Conservation (phyloP, 2,888 invertebrate species). For the Epicampocera succincta region DNA sequence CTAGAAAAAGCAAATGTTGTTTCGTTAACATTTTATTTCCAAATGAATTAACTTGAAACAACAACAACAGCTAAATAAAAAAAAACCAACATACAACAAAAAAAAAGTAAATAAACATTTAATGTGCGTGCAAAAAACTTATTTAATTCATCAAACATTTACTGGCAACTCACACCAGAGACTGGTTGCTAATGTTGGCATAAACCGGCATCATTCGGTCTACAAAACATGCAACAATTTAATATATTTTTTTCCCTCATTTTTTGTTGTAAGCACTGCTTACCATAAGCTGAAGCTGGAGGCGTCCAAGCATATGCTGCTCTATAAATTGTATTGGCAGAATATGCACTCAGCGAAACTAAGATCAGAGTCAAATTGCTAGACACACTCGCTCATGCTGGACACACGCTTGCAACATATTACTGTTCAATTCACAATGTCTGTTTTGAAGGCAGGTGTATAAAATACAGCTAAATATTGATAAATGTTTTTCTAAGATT, state of each 20-base stretch:
- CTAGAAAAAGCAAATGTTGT: not conserved
- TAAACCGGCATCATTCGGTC: slow-evolving; percentile 23
- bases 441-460: too few relatives aligned
- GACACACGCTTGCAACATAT: too few relatives aligned
- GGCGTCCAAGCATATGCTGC: slow-evolving; percentile 41
- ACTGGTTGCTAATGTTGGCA: slow-evolving; percentile 18
- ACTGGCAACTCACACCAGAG: slow-evolving; percentile 1
- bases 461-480: too few relatives aligned
- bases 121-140: slow-evolving; percentile 38
- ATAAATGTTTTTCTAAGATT: too few relatives aligned
- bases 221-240: slow-evolving; percentile 61
- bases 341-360: slow-evolving; percentile 1
- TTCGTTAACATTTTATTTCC: slow-evolving; percentile 22
- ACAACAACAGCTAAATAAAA: not conserved
- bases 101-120: slow-evolving; percentile 25
- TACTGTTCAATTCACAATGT: too few relatives aligned
- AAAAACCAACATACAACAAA: not conserved
- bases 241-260: slow-evolving; percentile 28
- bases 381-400: too few relatives aligned
- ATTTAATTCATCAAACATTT: slow-evolving; percentile 17
- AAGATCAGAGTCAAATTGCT: too few relatives aligned
- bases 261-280: not conserved
- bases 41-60: slow-evolving; percentile 33
- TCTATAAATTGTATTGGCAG: not conserved
- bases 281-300: not conserved